Conservation (phyloP, 2,888 invertebrate genomes). For the Hirtodrosophila confusa region DNA sequence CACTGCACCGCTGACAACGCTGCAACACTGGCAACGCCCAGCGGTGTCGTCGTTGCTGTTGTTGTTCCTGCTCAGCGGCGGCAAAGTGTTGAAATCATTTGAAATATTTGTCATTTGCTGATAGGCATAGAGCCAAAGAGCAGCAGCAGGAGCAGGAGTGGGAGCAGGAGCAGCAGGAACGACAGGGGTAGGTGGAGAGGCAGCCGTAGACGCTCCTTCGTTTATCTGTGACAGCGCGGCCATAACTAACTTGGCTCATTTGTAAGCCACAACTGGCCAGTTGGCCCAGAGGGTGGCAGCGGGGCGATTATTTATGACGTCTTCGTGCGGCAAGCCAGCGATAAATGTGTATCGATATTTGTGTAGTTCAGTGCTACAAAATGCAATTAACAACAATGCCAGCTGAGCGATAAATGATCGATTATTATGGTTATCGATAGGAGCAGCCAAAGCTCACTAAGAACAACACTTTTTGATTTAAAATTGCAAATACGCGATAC, state of each 20-base stretch:
- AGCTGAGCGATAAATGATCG: too few species aligned
- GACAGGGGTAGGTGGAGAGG: neutral
- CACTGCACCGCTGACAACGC: neutral
- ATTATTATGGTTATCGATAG: too few species aligned
- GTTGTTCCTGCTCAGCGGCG: constrained; percentile 23
- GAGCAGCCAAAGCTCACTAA: too few species aligned
- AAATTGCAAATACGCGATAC: too few species aligned
- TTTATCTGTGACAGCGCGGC: constrained; percentile 71
- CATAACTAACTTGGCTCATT: constrained; percentile 66
- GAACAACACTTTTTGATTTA: too few species aligned
- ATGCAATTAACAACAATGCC: neutral
- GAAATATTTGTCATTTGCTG: constrained; percentile 79
- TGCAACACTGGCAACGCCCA: constrained; percentile 4
- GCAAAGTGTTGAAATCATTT: constrained; percentile 81
- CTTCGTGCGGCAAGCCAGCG: constrained; percentile 20
- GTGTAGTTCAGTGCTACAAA: constrained; percentile 33
- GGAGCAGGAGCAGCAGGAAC: neutral
- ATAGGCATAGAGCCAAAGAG: constrained; percentile 43
- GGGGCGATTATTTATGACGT: constrained; percentile 49
- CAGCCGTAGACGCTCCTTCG: constrained; percentile 53
- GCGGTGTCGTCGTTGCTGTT: neutral
- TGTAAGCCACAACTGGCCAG: constrained; percentile 48
- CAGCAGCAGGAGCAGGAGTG: constrained; percentile 1
- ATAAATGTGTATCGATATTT: constrained; percentile 57
- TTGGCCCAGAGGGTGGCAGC: too few species aligned